Conservation (phyloP, 2,113 vertebrate species). For the Mus spicilegus region DNA sequence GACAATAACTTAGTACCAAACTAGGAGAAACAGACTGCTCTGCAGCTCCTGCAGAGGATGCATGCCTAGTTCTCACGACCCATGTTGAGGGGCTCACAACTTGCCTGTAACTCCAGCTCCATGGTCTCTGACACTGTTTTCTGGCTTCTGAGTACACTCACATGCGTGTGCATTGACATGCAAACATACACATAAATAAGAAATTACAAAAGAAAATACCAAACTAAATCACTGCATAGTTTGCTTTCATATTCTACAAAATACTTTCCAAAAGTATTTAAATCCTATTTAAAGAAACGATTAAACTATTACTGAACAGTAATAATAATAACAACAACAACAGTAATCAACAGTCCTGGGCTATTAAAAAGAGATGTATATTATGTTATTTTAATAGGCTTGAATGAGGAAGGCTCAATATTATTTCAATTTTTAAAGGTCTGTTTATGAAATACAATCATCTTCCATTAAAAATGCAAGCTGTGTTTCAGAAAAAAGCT, state of each 20-base stretch:
- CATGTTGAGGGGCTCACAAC: background rate
- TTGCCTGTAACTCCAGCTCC: background rate
- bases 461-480: slow-evolving; percentile 97
- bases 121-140: background rate
- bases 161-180: background rate
- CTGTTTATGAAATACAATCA: slow-evolving; percentile 96
- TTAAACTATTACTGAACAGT: slow-evolving; percentile 38
- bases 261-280: slow-evolving; percentile 72
- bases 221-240: slow-evolving; percentile 54
- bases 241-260: slow-evolving; percentile 52
- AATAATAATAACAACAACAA: background rate
- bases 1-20: slow-evolving; percentile 60
- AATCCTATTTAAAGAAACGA: slow-evolving; percentile 66
- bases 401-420: slow-evolving; percentile 91
- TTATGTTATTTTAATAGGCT: slow-evolving; percentile 84
- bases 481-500: slow-evolving; percentile 87
- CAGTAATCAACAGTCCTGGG: slow-evolving; percentile 61
- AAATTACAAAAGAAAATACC: background rate
- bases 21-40: background rate
- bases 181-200: background rate
- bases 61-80: background rate
- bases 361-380: slow-evolving; percentile 83
- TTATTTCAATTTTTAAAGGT: slow-evolving; percentile 93
- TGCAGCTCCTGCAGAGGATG: background rate
- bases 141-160: background rate